Base-by-base conservation (phyloP, 2,113 vertebrate species). In the Coturnix japonica region DNA sequence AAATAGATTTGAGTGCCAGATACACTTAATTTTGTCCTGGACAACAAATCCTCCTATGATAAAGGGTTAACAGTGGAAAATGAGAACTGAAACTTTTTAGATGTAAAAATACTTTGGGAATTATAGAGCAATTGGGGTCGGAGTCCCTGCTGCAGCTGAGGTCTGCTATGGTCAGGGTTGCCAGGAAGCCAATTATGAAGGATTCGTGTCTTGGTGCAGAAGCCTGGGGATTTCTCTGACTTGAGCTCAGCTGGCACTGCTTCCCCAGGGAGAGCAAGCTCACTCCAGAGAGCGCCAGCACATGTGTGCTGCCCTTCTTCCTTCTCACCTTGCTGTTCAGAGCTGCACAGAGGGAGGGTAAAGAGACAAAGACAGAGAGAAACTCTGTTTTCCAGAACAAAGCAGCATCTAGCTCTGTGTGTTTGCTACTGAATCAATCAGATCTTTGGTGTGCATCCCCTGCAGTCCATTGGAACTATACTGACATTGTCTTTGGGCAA, bases 231-330 rank as follows among this genome's bases (percentile, higher is more conserved):
- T 79, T 89, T 41, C 64, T 95, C 66, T 59, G 80, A 66, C 92
- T 59, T 76, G 89, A 94, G 78, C 89, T 95, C 92, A 94, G 89
- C 86, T 94, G 95, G 77, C 91, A 89, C 46, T 76, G 71, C 54
- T 70, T 89, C 92, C 78, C 81, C 11, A 82, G 77, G 71, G 94
- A 94, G 31, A 79, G 9, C 63, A 51, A 33, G 77, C 28, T 64
- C 0, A 4, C 59, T 85, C 33, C 7, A 47, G 37, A 47, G 37
- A 64, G 59, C 37, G 64, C 67, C 63, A 92, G 35, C 87, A 69
- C 92, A 95, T 0, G 31, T 91, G 92, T 86, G 76, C 70, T 43
- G 66, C 70, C 67, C 59, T 54, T 80, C 57, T 49, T 94, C 47
- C 80, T 81, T 10, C 85, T 86, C 92, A 94, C 86, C 83, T 86